Conservation (phyloP, 2,113 vertebrate genomes). For the Semnornis frantzii region DNA sequence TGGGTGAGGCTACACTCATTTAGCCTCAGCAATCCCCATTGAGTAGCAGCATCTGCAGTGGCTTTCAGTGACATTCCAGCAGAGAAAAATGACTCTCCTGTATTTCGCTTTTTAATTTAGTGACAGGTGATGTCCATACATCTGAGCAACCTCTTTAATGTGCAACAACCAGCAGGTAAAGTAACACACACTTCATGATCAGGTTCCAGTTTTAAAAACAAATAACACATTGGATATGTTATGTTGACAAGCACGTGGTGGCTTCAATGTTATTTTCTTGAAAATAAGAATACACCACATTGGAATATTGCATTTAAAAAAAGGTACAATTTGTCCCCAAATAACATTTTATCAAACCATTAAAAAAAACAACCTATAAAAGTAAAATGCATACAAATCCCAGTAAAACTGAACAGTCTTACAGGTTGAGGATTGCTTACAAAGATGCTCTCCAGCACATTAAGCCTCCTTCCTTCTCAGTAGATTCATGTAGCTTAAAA, state of each 20-base stretch:
- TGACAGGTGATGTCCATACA: background rate
- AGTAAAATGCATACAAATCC: conserved; percentile 71
- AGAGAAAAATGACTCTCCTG: background rate
- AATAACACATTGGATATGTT: conserved; percentile 38
- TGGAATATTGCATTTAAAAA: conserved; percentile 69
- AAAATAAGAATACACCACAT: conserved; percentile 70
- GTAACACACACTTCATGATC: conserved; percentile 42
- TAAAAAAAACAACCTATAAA: conserved; percentile 66
- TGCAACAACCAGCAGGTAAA: conserved; percentile 59
- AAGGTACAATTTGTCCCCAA: conserved; percentile 73
- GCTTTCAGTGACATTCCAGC: background rate
- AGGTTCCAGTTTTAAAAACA: conserved; percentile 55
- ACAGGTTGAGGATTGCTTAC: conserved; percentile 42
- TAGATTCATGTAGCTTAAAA: background rate
- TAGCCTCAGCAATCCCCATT: background rate
- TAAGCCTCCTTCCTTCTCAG: background rate
- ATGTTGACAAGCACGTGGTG: conserved; percentile 55
- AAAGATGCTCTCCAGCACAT: background rate
- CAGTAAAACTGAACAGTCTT: conserved; percentile 60
- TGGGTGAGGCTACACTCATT: background rate
- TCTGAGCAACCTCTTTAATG: conserved; percentile 69
- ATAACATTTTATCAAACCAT: conserved; percentile 73
- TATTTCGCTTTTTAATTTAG: background rate
- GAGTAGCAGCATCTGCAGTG: background rate
- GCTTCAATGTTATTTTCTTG: conserved; percentile 55